Conservation (phyloP, 2,797 vertebrate genomes). For the Spondyliosoma cantharus region DNA sequence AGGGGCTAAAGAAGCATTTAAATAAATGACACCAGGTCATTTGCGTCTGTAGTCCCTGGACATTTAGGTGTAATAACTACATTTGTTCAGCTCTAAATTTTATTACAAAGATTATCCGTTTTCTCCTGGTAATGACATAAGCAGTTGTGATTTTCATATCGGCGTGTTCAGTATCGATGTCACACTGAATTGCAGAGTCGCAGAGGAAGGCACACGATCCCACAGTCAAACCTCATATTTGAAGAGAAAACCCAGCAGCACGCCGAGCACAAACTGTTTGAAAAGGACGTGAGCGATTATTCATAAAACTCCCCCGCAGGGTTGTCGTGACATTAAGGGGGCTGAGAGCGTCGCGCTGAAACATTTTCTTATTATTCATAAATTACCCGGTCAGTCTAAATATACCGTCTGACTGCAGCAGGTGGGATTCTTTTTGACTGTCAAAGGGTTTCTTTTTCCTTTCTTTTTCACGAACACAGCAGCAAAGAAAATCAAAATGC, state of each 20-base stretch:
- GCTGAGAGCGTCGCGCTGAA: constrained; percentile 28
- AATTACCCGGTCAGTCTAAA: constrained; percentile 40
- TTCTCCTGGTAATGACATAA: too few relatives aligned
- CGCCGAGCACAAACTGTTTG: not conserved
- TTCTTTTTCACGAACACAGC: too few relatives aligned
- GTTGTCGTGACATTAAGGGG: constrained; percentile 30
- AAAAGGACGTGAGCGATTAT: constrained; percentile 36
- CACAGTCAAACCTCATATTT: not conserved
- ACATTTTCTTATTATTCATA: constrained; percentile 45
- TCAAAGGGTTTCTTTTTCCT: constrained; percentile 3
- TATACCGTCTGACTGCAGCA: constrained; percentile 38
- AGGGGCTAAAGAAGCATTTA: too few relatives aligned
- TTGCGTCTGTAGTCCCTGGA: too few relatives aligned
- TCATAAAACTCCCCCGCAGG: constrained; percentile 34
- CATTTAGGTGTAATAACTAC: too few relatives aligned
- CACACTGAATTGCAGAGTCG: not conserved
- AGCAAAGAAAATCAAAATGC: not conserved
- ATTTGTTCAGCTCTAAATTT: too few relatives aligned
- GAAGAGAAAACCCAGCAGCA: constrained; percentile 20
- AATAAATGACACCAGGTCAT: too few relatives aligned
- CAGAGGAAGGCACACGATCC: not conserved
- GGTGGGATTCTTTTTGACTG: constrained; percentile 1
- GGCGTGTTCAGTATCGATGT: constrained; percentile 3
- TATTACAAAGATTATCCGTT: too few relatives aligned
- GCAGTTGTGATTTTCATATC: not conserved